Conservation (phyloP, 2,113 vertebrate species). For the Leucopsar rothschildi region DNA sequence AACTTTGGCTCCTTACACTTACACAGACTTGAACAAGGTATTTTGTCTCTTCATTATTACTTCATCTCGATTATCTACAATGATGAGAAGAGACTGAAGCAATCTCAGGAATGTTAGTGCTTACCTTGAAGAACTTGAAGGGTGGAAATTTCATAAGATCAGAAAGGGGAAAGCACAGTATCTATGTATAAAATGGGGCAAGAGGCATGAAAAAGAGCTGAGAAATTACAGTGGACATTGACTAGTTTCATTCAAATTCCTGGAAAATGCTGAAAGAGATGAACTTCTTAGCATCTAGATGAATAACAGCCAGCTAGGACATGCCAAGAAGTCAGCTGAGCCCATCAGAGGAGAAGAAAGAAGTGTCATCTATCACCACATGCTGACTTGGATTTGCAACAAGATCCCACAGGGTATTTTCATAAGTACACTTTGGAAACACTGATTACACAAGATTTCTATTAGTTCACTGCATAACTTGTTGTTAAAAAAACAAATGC, state of each 20-base stretch:
- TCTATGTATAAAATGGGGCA: background rate
- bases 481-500: background rate
- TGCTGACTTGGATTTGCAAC: background rate
- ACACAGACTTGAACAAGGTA: background rate
- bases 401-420: slow-evolving; percentile 4
- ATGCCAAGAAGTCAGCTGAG: background rate
- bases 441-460: slow-evolving; percentile 5
- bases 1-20: background rate
- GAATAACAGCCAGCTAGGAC: background rate
- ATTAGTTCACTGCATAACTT: background rate
- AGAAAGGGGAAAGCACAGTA: background rate
- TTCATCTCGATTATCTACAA: background rate
- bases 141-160: slow-evolving; percentile 15
- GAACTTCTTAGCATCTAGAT: background rate
- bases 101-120: slow-evolving; percentile 23
- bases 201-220: background rate
- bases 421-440: slow-evolving; percentile 26
- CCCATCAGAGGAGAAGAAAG: background rate
- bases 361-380: background rate
- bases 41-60: slow-evolving; percentile 35
- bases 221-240: background rate
- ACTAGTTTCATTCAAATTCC: background rate
- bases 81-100: slow-evolving; percentile 9
- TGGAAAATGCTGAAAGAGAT: background rate
- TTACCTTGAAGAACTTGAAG: slow-evolving; percentile 43